Evolutionary conservation across 1,140 invertebrate genomes (phyloP).

Genomic region (Whitmania pigra): DNA sequence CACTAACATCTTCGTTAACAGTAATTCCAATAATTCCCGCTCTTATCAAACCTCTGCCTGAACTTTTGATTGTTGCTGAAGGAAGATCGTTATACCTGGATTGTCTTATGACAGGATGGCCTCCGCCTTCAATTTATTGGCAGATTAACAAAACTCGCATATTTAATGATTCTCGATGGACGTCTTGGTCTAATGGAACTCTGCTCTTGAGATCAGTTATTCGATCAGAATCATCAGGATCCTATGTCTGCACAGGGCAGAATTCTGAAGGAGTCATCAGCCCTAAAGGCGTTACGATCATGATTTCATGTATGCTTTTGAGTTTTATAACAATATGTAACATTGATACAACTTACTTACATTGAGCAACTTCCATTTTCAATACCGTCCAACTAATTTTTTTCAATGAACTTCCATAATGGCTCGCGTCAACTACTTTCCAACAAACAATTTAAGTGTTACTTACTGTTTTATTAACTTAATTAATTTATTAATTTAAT

Average conservation of each 20-base stretch:
- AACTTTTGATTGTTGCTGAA: background rate
- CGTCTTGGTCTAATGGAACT: background rate
- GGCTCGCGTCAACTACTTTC: too few relatives aligned
- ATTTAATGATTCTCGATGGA: background rate
- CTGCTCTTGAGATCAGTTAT: background rate
- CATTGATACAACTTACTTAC: too few relatives aligned
- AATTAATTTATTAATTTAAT: background rate
- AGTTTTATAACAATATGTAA: background rate
- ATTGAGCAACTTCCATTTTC: background rate
- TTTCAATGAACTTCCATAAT: background rate
- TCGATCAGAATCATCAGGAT: background rate
- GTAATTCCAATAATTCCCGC: background rate
- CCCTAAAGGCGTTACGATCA: background rate
- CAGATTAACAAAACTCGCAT: background rate
- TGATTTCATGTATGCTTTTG: background rate
- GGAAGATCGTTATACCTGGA: background rate
- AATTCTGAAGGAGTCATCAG: constrained; percentile 8
- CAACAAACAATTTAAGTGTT: too few relatives aligned
- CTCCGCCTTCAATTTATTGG: background rate
- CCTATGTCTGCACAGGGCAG: background rate
- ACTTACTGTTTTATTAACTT: too few relatives aligned
- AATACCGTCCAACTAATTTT: background rate
- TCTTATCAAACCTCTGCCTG: background rate
- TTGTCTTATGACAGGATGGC: constrained; percentile 10
- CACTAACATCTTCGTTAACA: background rate